Base-by-base conservation (phyloP, 23 tunicate genomes). In the Trididemnum clinides region DNA sequence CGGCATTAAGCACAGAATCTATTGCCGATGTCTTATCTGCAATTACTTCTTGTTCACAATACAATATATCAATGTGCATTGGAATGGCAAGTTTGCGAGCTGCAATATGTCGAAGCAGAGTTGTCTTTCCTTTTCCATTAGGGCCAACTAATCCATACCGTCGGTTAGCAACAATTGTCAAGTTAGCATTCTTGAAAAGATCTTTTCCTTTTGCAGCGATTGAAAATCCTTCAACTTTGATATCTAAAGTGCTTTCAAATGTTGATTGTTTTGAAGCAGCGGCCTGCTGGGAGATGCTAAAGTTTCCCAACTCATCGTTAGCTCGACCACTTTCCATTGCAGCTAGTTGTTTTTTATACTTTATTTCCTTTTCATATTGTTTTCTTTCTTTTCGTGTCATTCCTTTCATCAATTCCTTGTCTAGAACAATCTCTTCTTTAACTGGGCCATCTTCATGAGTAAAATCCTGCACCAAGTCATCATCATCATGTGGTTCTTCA, bases 121-220 rank as follows among this genome's bases (percentile, higher is more conserved):
- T 97, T 12, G 99, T 97, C 71, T 97, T 97, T 0, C 99, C 99
- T 76, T 94, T 94, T 2, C 99, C 99, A 77, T 97, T 97, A 0
- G 99, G 99, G 0, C 99, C 99, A n/a, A 97, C 97, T 10, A 97
- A 50, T 6, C 99, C 99, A 83, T 97, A 97, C 66, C 92, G 82
- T 0, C 99, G 54, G 6, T 97, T 95, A 1, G 97, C 95, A 25
- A 94, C 97, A 25, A 97, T 86, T 28, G 97, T 97, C 31, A 97
- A 77, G 3, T 82, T 76, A 26, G 99, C 99, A 85, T 97, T 94
- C 58, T 90, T 92, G 39, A 97, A 92, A 33, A 97, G 66, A 62
- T 97, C 99, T 71, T 94, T 94, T 30, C 99, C 99, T 70, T 94
- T 94, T 57, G 99, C 99, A 26, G 97, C 90, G 33, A 97, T 97